These are phyloP conservation scores for Drosophila setosimentum DNA, from an alignment of 2,888 invertebrate genomes.

Conservation along the genomic window DNA sequence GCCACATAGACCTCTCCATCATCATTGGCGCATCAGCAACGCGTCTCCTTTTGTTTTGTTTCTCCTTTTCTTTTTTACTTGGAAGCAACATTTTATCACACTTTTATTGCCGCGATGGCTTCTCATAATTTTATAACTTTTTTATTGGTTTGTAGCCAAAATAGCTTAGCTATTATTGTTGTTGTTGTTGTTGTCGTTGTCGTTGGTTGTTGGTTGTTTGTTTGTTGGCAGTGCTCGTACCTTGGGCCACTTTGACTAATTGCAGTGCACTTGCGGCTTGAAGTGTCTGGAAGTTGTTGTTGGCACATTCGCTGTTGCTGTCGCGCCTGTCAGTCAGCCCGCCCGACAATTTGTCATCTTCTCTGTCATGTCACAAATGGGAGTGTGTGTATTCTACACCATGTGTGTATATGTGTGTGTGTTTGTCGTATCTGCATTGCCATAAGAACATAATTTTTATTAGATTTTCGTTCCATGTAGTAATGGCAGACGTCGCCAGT, in stretches of 20 bases:
- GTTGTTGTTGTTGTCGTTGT: neutral
- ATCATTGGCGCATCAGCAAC: slow-evolving; percentile 35
- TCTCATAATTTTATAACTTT: slow-evolving; percentile 71
- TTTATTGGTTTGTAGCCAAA: slow-evolving; percentile 60
- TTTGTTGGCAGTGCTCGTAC: slow-evolving; percentile 20
- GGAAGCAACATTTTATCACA: slow-evolving; percentile 72
- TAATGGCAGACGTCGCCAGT: slow-evolving; percentile 47
- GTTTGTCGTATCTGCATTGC: slow-evolving; percentile 38
- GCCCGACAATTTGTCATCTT: slow-evolving; percentile 79
- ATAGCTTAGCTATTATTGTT: slow-evolving; percentile 46
- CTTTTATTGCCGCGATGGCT: slow-evolving; percentile 71
- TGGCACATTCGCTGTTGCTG: slow-evolving; percentile 46
- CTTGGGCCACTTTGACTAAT: slow-evolving; percentile 75
- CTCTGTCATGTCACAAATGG: slow-evolving; percentile 70
- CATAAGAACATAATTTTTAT: slow-evolving; percentile 66
- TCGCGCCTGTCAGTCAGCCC: slow-evolving; percentile 67
- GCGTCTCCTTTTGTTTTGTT: slow-evolving; percentile 9
- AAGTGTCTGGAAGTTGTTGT: slow-evolving; percentile 64
- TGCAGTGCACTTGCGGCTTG: slow-evolving; percentile 75
- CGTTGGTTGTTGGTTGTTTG: neutral
- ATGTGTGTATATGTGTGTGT: slow-evolving; percentile 13
- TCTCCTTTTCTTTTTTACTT: slow-evolving; percentile 39
- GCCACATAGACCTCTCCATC: slow-evolving; percentile 18
- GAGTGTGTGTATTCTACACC: slow-evolving; percentile 32
- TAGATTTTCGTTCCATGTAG: slow-evolving; percentile 66